A percentile compares a stretch with the other conserved stretches of the same genome.
Evolutionary conservation across 2,888 invertebrate species (phyloP).

Genomic region (Altica lythri): DNA sequence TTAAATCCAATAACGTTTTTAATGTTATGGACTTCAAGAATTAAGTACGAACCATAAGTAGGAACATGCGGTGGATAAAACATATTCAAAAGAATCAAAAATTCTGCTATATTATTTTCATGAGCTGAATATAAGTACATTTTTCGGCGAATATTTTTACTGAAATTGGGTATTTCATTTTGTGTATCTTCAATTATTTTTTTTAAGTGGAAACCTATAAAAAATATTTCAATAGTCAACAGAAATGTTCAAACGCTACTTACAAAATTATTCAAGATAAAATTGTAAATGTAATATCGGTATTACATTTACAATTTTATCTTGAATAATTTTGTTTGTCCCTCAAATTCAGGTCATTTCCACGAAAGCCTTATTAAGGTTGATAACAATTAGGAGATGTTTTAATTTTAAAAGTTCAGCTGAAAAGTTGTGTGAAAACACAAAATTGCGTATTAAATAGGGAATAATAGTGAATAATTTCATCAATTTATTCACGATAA

Average conservation of each 20-base stretch:
- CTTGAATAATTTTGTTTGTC: too few relatives aligned
- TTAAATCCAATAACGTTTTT: constrained; percentile 35
- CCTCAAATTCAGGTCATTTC: too few relatives aligned
- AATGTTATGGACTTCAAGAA: constrained; percentile 50
- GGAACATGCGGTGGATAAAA: constrained; percentile 56
- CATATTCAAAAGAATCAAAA: constrained; percentile 57
- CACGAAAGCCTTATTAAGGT: too few relatives aligned
- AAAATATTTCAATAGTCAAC: background rate
- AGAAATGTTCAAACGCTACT: background rate
- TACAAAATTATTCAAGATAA: background rate
- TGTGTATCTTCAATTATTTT: constrained; percentile 41
- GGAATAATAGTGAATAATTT: too few relatives aligned
- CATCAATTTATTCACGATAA: too few relatives aligned
- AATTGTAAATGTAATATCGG: too few relatives aligned
- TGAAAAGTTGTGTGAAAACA: too few relatives aligned
- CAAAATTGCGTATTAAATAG: too few relatives aligned
- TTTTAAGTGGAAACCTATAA: constrained; percentile 45
- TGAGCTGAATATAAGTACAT: constrained; percentile 58
- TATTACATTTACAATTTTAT: too few relatives aligned
- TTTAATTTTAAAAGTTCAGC: too few relatives aligned
- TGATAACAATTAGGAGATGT: too few relatives aligned
- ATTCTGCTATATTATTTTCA: constrained; percentile 60
- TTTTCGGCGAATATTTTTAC: constrained; percentile 32
- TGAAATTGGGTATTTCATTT: constrained; percentile 30
- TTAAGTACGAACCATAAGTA: constrained; percentile 49